Base-by-base conservation (phyloP, 2,113 vertebrate genomes). In the Pseudopipra pipra region DNA sequence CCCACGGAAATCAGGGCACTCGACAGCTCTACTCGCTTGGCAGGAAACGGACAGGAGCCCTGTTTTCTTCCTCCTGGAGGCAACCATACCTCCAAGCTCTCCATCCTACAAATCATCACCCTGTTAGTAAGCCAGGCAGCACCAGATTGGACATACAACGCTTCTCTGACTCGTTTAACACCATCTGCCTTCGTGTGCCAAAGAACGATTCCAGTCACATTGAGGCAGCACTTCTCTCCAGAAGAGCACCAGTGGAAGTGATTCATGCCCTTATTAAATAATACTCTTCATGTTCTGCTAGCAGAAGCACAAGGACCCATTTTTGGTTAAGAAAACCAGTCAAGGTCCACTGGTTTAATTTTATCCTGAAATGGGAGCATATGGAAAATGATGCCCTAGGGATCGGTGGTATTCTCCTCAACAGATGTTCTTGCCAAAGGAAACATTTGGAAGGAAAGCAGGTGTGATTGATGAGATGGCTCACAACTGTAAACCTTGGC, bases 381-480 rank as follows among this genome's bases (percentile, higher is more conserved):
- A 96, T 25, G 92, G 88, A 76, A 94, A 93, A 66, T 16, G 52
- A 39, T 61, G 61, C 88, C 73, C 23, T 4, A 49, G 93, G 85
- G 90, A 92, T 33, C 3, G 2, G 82, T 33, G 76, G 39, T 52
- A 61, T 81, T 89, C 43, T 93, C 78, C 71, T 66, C 30, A 94
- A 71, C 95, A 96, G 93, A 94, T 94, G 93, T 46, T 94, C 80
- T 78, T 78, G 88, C 79, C 66, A 81, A 35, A 65, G 90, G 66
- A 89, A 93, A 59, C 49, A 25, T 44, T 73, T 33, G 63, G 46
- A 61, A 90, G 76, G 76, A 77, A 94, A 84, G 66, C 41, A 85
- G 96, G 92, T 95, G 93, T 87, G 90, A 93, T 72, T 65, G 87
- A 92, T 82, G 58, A 59, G 80, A 87, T 10, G 4, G 72, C 54